These are phyloP conservation scores for Lacanobia wlatinum DNA, from an alignment of 2,888 invertebrate genomes.

Conservation along the genomic window DNA sequence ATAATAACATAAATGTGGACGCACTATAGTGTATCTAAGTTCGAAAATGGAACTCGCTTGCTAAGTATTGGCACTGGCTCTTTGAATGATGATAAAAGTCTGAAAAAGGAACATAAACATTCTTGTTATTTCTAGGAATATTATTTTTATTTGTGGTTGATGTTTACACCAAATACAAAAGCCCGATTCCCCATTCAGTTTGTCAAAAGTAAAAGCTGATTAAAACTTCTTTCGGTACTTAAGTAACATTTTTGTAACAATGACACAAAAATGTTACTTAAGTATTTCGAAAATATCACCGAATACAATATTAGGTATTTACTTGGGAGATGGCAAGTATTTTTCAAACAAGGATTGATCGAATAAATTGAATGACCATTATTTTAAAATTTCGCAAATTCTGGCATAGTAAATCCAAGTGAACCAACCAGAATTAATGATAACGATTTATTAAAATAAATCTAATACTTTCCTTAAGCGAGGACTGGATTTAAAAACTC, in stretches of 20 bases:
- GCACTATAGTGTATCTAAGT: not conserved
- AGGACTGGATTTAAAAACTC: conserved; percentile 5
- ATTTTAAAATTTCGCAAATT: not conserved
- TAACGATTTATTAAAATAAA: conserved; percentile 5
- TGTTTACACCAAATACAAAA: not conserved
- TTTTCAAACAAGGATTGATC: conserved; percentile 2
- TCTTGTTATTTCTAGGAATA: not conserved
- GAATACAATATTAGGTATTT: not conserved
- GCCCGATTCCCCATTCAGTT: not conserved
- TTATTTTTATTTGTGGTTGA: conserved; percentile 17
- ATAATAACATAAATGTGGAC: no score
- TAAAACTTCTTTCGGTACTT: conserved; percentile 11
- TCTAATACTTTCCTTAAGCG: not conserved
- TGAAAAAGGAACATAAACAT: not conserved
- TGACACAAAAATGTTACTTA: not conserved
- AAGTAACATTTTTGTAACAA: no score
- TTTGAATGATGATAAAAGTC: not conserved
- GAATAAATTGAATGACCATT: not conserved
- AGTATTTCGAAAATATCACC: not conserved
- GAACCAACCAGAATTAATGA: not conserved
- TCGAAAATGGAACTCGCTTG: conserved; percentile 6
- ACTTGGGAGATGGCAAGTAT: not conserved
- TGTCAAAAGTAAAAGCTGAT: conserved; percentile 20
- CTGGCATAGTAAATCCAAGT: not conserved
- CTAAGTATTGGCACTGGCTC: not conserved